Evolutionary conservation across 2,888 invertebrate genomes (phyloP).

Genomic region (Drosophila quinaria): DNA sequence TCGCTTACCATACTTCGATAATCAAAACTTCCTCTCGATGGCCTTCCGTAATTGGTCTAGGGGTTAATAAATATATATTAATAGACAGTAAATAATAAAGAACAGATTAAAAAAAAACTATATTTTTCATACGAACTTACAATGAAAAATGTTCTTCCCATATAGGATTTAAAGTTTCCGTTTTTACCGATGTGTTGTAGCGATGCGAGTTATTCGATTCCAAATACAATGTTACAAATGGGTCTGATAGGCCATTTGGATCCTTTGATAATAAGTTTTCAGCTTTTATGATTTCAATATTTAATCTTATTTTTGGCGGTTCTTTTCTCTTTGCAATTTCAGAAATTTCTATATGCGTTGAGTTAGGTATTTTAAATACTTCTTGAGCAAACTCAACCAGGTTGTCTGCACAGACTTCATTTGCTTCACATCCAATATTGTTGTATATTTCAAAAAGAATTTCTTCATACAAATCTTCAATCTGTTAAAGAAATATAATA

Average conservation of each 20-base stretch:
- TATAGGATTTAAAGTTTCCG: slow-evolving; percentile 94
- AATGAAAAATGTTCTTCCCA: slow-evolving; percentile 99
- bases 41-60: slow-evolving; percentile 89
- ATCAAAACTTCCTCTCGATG: slow-evolving; percentile 91
- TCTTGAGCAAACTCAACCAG: slow-evolving; percentile 92
- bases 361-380: slow-evolving; percentile 91
- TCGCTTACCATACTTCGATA: slow-evolving; percentile 90
- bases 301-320: slow-evolving; percentile 93
- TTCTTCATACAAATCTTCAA: slow-evolving; percentile 94
- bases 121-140: slow-evolving; percentile 57
- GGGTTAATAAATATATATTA: background rate
- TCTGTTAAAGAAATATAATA: slow-evolving; percentile 72
- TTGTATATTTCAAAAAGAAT: slow-evolving; percentile 93
- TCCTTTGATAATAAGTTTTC: slow-evolving; percentile 94
- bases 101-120: background rate
- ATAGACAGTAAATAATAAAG: too few relatives aligned
- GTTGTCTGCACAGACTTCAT: slow-evolving; percentile 89
- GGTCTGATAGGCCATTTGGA: slow-evolving; percentile 97
- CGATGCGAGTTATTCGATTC: slow-evolving; percentile 91
- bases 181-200: slow-evolving; percentile 96
- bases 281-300: slow-evolving; percentile 94
- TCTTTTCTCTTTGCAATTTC: slow-evolving; percentile 91
- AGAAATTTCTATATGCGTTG: slow-evolving; percentile 90
- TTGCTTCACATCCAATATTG: slow-evolving; percentile 92
- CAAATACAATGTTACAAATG: slow-evolving; percentile 96